Base-by-base conservation (phyloP, 2,888 invertebrate genomes). In the Mayetiola destructor region DNA sequence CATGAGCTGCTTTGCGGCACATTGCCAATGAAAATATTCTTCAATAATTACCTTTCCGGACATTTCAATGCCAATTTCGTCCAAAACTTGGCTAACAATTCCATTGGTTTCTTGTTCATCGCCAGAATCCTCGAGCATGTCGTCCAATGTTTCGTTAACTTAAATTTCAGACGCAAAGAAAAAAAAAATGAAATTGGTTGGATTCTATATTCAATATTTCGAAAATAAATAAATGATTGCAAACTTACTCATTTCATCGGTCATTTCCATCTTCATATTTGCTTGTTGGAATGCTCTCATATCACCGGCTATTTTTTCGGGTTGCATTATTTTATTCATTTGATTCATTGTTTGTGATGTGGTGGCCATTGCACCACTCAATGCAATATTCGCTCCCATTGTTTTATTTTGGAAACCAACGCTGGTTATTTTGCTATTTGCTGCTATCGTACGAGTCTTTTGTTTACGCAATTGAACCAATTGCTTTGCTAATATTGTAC, bases 51-150 rank as follows among this genome's bases (percentile, higher is more conserved):
- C 88, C 79, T 91, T 88, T 65, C 88, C 89, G 62, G 87, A 85
- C 61, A 92, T 84, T 73, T 95, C 94, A 70, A 95, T 94, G 61
- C 94, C 94, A 65, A 95, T 94, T 75, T 95, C 94, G 74, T 94
- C 94, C n/a, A 94, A 77, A 39, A 94, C 91, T 73, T 89, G 80
- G 66, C 79, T 82, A n/a, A 94, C 85, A 72, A 95, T 82, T 61
- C 84, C 83, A 66, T 92, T 88, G 64, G 84, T 80, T 71, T 93
- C 92, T 62, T 86, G 85, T 69, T 94, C 93, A 70, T 94, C 94
- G 0, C 85, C 93, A 10, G 90, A 90, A 64, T 89, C 92, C 37
- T 80, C 81, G 64, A 94, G 75, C 65, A 94, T 88, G 65, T 91
- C 90, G 71, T 93, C 92, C 62, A 94, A 73, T 0, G 90, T 86